Evolutionary conservation across 1,140 invertebrate species (phyloP).

Genomic region (Laupala kohalensis): DNA sequence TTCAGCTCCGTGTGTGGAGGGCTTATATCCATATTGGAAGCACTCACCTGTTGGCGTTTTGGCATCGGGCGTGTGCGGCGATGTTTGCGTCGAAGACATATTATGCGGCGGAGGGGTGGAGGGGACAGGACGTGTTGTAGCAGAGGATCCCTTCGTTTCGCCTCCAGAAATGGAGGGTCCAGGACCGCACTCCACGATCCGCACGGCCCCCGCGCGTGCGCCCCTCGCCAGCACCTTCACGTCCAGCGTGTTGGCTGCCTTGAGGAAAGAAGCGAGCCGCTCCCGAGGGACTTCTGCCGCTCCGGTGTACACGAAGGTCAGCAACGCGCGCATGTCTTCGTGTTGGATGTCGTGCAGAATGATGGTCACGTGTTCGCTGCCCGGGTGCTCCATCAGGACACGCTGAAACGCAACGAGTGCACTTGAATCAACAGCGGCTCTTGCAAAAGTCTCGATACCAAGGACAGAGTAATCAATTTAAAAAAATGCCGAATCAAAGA

Average conservation of each 20-base stretch:
- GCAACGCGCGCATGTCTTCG: constrained; percentile 3
- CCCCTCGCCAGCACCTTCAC: background rate
- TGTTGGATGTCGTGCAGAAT: constrained; percentile 6
- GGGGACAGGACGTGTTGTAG: background rate
- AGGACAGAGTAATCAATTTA: too few species aligned
- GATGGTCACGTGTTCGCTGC: constrained; percentile 5
- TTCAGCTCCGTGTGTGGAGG: too few species aligned
- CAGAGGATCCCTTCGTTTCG: background rate
- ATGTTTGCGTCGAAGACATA: too few species aligned
- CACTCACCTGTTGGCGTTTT: background rate
- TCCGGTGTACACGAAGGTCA: constrained; percentile 4
- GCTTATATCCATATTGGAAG: too few species aligned
- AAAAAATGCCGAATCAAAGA: too few species aligned
- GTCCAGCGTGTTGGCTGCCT: constrained; percentile 1
- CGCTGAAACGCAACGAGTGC: background rate
- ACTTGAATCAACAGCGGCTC: background rate
- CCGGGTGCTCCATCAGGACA: constrained; percentile 2
- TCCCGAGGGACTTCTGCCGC: background rate
- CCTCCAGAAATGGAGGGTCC: too few species aligned
- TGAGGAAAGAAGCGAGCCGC: background rate
- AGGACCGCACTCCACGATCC: background rate
- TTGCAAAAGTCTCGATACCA: too few species aligned
- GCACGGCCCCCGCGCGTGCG: background rate
- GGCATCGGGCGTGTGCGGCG: background rate
- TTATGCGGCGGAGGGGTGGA: too few species aligned